Evolutionary conservation across 2,888 invertebrate genomes (phyloP), one percentile per base, ranked within the genome.

Genomic region (Oscheius myriophilus): DNA sequence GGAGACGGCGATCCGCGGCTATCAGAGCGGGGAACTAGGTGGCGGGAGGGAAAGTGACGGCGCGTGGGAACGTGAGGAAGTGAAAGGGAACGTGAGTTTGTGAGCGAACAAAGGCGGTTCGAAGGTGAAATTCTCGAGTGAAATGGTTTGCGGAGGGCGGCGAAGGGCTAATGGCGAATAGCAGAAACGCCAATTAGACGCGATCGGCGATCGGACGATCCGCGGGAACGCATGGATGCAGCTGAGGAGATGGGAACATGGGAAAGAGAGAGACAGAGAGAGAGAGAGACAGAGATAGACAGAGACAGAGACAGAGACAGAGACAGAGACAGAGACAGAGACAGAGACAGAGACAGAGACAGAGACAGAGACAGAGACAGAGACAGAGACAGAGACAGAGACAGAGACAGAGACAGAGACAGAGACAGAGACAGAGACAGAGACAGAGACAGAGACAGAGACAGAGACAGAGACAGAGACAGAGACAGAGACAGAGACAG

Each of bases 341-440:
- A 33, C 33, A 9, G 33, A 33, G 33, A 6, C 4, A 33, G 33
- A 33, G n/a, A n/a, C 4, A 33, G 9, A 33, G 33, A 33, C 4
- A 33, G 33, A 33, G 3, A 9, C 4, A 33, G 33, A 33, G 9
- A 6, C 4, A 23, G 45, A 23, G 25, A 21, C 25, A 4, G 6
- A 18, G 49, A 23, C 16, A 11, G 59, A 45, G 58, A 58, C 45
- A 42, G 26, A 46, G 49, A 61, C n/a, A n/a, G 49, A 33, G 33
- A 33, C 33, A 9, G 33, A 33, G 33, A 6, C 4, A 33, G 33
- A 33, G n/a, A n/a, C n/a, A n/a, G 33, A 33, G 9, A 33, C 4
- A 33, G 33, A 33, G 33, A 33, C 9, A 9, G 33, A 33, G 33
- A 33, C 3, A 6, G 33, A n/a, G n/a, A n/a, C n/a, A 23, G 45